A percentile compares a stretch with the other conserved stretches of the same genome.
Evolutionary conservation across 2,797 vertebrate genomes (phyloP).

Genomic region (Lithobates sylvaticus): DNA sequence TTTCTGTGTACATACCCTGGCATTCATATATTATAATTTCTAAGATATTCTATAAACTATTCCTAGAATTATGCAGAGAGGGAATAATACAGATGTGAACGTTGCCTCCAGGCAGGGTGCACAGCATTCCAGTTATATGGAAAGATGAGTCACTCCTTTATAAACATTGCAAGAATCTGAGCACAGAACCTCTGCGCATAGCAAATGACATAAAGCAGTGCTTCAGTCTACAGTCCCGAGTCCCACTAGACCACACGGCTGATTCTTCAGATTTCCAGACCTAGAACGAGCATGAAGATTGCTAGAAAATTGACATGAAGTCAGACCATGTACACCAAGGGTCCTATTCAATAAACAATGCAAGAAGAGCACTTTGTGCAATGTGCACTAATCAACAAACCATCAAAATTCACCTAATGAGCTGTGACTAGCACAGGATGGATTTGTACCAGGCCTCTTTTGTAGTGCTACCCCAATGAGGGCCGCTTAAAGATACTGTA

Average conservation of each 20-base stretch:
- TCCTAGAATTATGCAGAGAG: constrained; percentile 24
- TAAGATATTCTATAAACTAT: neutral
- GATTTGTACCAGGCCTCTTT: too few relatives aligned
- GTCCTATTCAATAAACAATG: too few relatives aligned
- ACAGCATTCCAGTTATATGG: constrained; percentile 10
- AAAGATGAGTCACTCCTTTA: constrained; percentile 37
- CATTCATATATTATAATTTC: constrained; percentile 2
- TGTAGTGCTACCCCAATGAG: too few relatives aligned
- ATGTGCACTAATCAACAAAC: too few relatives aligned
- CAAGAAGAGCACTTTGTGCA: too few relatives aligned
- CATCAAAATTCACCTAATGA: too few relatives aligned
- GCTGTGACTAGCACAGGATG: too few relatives aligned
- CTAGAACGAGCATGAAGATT: neutral
- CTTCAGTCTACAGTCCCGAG: neutral
- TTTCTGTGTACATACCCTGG: neutral
- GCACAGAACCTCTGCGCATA: neutral
- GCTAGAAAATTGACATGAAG: neutral
- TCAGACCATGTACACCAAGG: too few relatives aligned
- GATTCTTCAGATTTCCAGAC: neutral
- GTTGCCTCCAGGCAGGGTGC: constrained; percentile 48
- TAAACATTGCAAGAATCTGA: constrained; percentile 14
- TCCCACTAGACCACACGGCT: neutral
- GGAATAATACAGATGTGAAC: constrained; percentile 28
- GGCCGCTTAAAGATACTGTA: too few relatives aligned
- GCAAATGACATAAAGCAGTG: neutral